A percentile compares a stretch with the other conserved stretches of the same genome.
phyloP scores from a whole-genome alignment of 2,113 vertebrate species.

The Barnardius zonarius region DNA sequence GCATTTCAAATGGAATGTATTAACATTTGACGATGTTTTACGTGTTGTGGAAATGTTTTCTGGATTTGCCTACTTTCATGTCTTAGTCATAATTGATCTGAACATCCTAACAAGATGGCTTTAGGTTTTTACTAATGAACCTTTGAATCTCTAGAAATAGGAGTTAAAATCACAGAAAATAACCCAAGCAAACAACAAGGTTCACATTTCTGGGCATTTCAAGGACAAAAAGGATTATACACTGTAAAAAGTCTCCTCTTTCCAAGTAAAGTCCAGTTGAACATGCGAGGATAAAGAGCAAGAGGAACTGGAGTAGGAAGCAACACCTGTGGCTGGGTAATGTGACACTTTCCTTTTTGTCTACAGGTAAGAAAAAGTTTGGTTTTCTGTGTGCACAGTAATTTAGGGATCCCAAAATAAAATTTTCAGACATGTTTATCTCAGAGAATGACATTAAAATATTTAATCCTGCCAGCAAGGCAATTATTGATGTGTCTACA shows the following conservation, averaged over 20 bases:
- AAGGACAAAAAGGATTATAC: slow-evolving; percentile 9
- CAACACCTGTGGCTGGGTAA: not conserved
- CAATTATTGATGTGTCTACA: not conserved
- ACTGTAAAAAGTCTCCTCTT: not conserved
- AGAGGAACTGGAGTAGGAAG: not conserved
- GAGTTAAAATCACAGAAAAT: not conserved
- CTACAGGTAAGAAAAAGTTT: not conserved
- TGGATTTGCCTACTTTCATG: not conserved
- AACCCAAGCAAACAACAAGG: not conserved
- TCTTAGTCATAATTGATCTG: not conserved
- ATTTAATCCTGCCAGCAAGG: not conserved
- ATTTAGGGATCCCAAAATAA: not conserved
- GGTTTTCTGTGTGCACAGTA: not conserved
- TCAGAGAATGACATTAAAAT: not conserved
- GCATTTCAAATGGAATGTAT: not conserved
- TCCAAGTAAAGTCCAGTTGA: not conserved
- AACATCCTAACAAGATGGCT: not conserved
- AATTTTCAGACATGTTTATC: not conserved
- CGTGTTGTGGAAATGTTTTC: not conserved
- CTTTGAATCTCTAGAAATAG: not conserved
- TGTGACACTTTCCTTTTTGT: not conserved
- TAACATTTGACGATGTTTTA: not conserved
- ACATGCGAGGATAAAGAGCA: not conserved
- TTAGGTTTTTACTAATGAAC: not conserved
- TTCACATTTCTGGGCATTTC: not conserved